Conservation (phyloP, 2,797 vertebrate genomes). For the Atherinosoma microstoma region DNA sequence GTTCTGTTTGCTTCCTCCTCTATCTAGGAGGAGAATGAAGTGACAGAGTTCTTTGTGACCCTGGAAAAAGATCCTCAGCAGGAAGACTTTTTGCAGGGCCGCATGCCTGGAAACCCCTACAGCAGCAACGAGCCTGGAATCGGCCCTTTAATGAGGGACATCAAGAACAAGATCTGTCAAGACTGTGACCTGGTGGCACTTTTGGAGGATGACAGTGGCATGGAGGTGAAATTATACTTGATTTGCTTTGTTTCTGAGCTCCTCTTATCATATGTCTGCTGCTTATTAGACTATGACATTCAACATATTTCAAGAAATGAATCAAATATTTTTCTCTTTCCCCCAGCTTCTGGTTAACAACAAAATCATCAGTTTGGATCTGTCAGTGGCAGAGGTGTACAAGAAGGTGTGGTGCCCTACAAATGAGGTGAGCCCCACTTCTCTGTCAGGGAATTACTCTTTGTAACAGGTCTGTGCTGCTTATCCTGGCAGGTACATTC, state of each 20-base stretch:
- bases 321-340: neutral
- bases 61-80: slow-evolving; percentile 99
- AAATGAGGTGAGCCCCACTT: slow-evolving; percentile 88
- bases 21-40: slow-evolving; percentile 97
- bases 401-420: slow-evolving; percentile 99
- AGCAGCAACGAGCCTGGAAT: slow-evolving; percentile 98
- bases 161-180: slow-evolving; percentile 99
- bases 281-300: neutral
- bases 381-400: slow-evolving; percentile 97
- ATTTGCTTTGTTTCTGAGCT: neutral
- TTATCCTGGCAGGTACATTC: neutral
- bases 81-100: slow-evolving; percentile 97
- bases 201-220: slow-evolving; percentile 97
- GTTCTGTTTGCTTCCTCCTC: neutral
- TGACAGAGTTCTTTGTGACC: slow-evolving; percentile 98
- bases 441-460: neutral
- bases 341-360: slow-evolving; percentile 96
- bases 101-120: slow-evolving; percentile 99
- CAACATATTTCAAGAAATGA: neutral
- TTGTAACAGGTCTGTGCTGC: neutral
- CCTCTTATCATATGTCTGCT: neutral
- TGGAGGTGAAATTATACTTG: slow-evolving; percentile 87
- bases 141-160: slow-evolving; percentile 97
- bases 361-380: slow-evolving; percentile 98
- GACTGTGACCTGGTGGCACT: slow-evolving; percentile 99